Evolutionary conservation across 2,797 vertebrate species (phyloP).

Genomic region (Denticeps clupeoides): DNA sequence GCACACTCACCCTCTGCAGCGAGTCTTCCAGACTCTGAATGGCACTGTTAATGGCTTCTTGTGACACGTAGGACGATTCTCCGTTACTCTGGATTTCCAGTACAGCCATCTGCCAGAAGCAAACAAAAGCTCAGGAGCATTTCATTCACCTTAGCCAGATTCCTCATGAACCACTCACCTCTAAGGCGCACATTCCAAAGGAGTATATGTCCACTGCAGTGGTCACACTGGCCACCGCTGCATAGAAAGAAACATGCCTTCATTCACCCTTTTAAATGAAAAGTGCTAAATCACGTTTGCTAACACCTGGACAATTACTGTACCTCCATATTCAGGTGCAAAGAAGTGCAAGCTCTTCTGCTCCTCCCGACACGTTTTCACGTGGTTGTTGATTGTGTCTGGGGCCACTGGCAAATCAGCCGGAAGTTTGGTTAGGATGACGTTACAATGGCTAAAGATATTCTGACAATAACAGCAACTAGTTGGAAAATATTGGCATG

Average conservation of each 20-base stretch:
- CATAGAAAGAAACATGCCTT: too few relatives aligned
- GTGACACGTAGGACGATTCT: conserved; percentile 92
- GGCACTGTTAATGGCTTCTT: conserved; percentile 96
- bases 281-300: too few relatives aligned
- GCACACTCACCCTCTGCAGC: conserved; percentile 86
- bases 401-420: conserved; percentile 71
- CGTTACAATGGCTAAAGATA: too few relatives aligned
- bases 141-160: background rate
- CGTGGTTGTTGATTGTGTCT: conserved; percentile 96
- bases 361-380: conserved; percentile 96
- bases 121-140: background rate
- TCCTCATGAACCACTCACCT: conserved; percentile 55
- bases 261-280: too few relatives aligned
- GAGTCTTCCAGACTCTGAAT: conserved; percentile 92
- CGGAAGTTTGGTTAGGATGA: too few relatives aligned
- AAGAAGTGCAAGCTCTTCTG: conserved; percentile 99
- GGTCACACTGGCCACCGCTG: conserved; percentile 90
- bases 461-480: too few relatives aligned
- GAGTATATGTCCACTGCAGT: conserved; percentile 98
- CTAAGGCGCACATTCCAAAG: conserved; percentile 97
- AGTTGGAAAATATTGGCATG: too few relatives aligned
- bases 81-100: conserved; percentile 97
- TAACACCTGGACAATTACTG: background rate
- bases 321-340: conserved; percentile 95
- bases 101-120: conserved; percentile 80